Conservation (phyloP, 2,888 invertebrate species). For the Macropis europaea region DNA sequence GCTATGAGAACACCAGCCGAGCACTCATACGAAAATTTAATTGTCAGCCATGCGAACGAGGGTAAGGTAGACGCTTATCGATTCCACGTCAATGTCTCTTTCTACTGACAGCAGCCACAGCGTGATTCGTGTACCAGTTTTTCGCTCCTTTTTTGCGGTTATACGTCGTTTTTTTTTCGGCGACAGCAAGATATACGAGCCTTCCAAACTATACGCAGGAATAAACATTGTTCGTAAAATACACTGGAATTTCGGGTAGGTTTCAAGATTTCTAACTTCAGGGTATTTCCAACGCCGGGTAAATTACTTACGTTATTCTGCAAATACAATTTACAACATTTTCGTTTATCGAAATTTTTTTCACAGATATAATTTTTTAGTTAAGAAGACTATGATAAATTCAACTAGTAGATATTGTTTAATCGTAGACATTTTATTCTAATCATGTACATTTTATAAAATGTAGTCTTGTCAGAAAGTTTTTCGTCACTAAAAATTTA, state of each 20-base stretch:
- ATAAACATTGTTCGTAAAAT: neutral
- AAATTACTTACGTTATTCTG: no score
- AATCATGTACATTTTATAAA: no score
- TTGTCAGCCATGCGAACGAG: slow-evolving; percentile 56
- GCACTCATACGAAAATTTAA: slow-evolving; percentile 57
- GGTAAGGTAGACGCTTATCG: slow-evolving; percentile 51
- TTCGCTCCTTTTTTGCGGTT: slow-evolving; percentile 16
- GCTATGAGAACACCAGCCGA: slow-evolving; percentile 24
- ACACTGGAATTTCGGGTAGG: neutral
- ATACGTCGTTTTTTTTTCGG: neutral
- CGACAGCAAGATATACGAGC: slow-evolving; percentile 11
- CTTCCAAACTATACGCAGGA: neutral
- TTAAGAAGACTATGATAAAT: no score
- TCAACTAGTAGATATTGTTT: no score
- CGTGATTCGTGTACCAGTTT: slow-evolving; percentile 20
- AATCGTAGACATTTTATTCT: no score
- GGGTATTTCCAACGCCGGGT: no score
- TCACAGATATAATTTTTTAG: no score
- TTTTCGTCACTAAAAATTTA: no score
- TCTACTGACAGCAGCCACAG: slow-evolving; percentile 9
- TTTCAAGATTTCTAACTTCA: no score
- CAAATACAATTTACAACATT: no score
- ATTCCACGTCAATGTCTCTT: slow-evolving; percentile 51
- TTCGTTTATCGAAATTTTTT: no score
- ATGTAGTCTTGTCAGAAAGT: no score